These are phyloP conservation scores for Orthonychiurus folsomi DNA, from an alignment of 2,888 invertebrate species.

Conservation along the genomic window DNA sequence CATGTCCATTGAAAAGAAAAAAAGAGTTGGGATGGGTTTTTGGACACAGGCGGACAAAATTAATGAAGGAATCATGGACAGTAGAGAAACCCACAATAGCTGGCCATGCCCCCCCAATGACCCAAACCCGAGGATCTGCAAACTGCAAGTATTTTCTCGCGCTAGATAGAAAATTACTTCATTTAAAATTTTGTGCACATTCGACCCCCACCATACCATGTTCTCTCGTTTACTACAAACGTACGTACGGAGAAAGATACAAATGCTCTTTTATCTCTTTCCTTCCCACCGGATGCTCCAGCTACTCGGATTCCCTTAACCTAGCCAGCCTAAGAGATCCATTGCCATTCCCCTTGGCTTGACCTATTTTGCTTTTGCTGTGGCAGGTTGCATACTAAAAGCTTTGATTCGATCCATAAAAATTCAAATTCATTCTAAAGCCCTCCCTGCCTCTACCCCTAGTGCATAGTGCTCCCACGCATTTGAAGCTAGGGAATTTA, in stretches of 20 bases:
- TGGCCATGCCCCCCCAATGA: too few relatives aligned
- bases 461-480: not conserved
- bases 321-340: too few relatives aligned
- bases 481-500: too few relatives aligned
- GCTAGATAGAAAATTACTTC: not conserved
- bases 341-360: too few relatives aligned
- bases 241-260: not conserved
- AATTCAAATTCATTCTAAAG: not conserved
- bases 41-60: too few relatives aligned
- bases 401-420: not conserved
- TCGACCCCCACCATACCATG: too few relatives aligned
- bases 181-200: not conserved
- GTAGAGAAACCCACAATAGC: too few relatives aligned
- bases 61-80: too few relatives aligned
- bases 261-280: not conserved
- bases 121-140: too few relatives aligned
- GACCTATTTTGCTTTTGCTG: not conserved
- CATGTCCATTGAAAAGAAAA: too few relatives aligned
- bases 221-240: not conserved
- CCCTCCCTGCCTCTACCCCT: not conserved
- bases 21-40: too few relatives aligned
- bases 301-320: not conserved
- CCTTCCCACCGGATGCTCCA: not conserved
- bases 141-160: too few relatives aligned
- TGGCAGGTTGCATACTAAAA: not conserved